Evolutionary conservation across 1,140 invertebrate genomes (phyloP).

Genomic region (Drosophila sechellia): DNA sequence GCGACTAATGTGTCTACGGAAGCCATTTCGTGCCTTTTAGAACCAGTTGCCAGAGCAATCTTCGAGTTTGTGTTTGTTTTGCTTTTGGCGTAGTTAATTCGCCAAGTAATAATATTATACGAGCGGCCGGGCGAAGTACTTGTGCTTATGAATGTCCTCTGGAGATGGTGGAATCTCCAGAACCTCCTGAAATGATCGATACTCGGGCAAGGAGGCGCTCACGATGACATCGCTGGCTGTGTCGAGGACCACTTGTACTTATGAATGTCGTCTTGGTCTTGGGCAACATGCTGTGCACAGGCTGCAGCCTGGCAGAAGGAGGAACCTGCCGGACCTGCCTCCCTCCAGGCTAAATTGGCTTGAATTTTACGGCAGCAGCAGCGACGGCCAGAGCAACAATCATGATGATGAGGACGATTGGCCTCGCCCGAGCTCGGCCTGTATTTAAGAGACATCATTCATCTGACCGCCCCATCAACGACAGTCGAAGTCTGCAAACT

Average conservation of each 20-base stretch:
- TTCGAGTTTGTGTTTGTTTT: constrained; percentile 48
- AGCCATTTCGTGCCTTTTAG: constrained; percentile 82
- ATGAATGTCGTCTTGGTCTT: constrained; percentile 49
- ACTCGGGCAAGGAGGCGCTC: not conserved
- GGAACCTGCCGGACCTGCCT: constrained; percentile 70
- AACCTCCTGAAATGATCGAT: constrained; percentile 9
- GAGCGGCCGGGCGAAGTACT: constrained; percentile 37
- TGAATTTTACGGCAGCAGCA: constrained; percentile 77
- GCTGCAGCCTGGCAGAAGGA: constrained; percentile 25
- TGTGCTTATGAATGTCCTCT: constrained; percentile 71
- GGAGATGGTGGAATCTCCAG: constrained; percentile 1
- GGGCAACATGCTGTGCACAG: constrained; percentile 68
- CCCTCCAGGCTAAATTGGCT: constrained; percentile 72
- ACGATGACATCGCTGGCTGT: constrained; percentile 30
- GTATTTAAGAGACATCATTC: constrained; percentile 83
- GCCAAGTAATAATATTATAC: constrained; percentile 82
- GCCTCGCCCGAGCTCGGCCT: constrained; percentile 65
- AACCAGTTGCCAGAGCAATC: constrained; percentile 65
- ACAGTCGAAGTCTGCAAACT: constrained; percentile 51
- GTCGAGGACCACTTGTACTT: constrained; percentile 47
- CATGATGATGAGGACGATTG: constrained; percentile 68
- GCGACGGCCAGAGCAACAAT: constrained; percentile 21
- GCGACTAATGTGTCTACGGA: constrained; percentile 84
- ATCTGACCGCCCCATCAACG: constrained; percentile 78
- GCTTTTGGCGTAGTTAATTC: constrained; percentile 71